phyloP scores from a whole-genome alignment of 2,797 vertebrate genomes.

The Sarcoramphus papa region DNA sequence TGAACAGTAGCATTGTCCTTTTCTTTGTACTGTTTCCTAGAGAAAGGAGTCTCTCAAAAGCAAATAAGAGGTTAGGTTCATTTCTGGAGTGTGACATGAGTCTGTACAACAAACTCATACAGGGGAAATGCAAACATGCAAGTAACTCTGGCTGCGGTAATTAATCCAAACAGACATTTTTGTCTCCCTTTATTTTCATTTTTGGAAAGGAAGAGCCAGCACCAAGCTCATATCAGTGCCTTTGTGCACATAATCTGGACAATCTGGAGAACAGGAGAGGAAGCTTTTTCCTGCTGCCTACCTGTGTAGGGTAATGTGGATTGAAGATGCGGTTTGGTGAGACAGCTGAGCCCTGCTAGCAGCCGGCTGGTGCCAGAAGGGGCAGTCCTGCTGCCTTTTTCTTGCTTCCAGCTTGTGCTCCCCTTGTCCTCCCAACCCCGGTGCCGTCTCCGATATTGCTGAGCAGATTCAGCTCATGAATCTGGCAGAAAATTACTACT shows the following conservation, averaged over 20 bases:
- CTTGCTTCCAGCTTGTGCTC: neutral
- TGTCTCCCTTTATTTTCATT: neutral
- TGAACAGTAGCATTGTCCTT: neutral
- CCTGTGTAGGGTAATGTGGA: neutral
- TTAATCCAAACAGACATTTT: neutral
- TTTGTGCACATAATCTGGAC: neutral
- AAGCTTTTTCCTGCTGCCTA: neutral
- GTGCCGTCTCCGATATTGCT: neutral
- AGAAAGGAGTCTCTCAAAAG: constrained; percentile 17
- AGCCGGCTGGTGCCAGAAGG: neutral
- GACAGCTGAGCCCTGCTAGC: neutral
- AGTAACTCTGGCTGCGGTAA: neutral
- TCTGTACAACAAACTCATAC: neutral
- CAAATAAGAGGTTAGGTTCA: neutral
- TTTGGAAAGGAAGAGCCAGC: neutral
- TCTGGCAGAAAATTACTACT: neutral
- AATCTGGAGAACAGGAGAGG: neutral
- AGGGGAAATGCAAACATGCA: neutral
- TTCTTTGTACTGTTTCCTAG: constrained; percentile 22
- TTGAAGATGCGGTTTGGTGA: neutral
- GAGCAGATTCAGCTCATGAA: neutral
- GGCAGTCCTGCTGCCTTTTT: neutral
- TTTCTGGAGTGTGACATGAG: neutral
- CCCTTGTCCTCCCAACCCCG: neutral
- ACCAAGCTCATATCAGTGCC: neutral